Conservation (phyloP, 2,888 invertebrate species). For the Nematopogon swammerdamellus region DNA sequence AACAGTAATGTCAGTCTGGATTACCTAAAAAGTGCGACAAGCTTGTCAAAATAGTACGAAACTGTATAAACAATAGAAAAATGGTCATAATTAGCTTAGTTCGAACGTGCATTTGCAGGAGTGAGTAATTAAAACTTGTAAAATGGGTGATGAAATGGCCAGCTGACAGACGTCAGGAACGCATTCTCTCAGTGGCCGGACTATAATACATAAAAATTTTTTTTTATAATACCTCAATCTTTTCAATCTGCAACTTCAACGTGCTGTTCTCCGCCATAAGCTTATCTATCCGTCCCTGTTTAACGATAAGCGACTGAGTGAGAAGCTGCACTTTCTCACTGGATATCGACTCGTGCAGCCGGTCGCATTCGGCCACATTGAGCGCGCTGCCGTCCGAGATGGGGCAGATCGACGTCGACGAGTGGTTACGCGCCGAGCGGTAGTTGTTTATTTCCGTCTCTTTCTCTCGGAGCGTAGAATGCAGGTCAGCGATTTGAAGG, state of each 20-base stretch:
- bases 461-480: constrained; percentile 27
- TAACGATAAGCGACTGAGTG: constrained; percentile 81
- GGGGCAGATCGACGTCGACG: constrained; percentile 16
- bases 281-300: constrained; percentile 81
- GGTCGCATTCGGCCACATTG: constrained; percentile 41
- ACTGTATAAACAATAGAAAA: too few relatives aligned
- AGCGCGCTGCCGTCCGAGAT: constrained; percentile 29
- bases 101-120: too few relatives aligned
- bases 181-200: too few relatives aligned
- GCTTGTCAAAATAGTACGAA: too few relatives aligned
- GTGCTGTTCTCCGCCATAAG: constrained; percentile 84
- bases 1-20: too few relatives aligned
- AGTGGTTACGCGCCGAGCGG: constrained; percentile 13
- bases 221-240: constrained; percentile 76
- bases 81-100: too few relatives aligned
- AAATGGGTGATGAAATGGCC: too few relatives aligned
- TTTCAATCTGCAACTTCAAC: constrained; percentile 77
- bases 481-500: constrained; percentile 30
- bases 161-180: too few relatives aligned
- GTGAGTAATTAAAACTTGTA: too few relatives aligned
- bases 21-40: too few relatives aligned
- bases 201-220: too few relatives aligned
- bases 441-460: constrained; percentile 29
- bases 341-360: constrained; percentile 25
- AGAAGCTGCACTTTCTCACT: constrained; percentile 54